phyloP scores from a whole-genome alignment of 2,113 vertebrate genomes.

The Poicephalus meyeri region DNA sequence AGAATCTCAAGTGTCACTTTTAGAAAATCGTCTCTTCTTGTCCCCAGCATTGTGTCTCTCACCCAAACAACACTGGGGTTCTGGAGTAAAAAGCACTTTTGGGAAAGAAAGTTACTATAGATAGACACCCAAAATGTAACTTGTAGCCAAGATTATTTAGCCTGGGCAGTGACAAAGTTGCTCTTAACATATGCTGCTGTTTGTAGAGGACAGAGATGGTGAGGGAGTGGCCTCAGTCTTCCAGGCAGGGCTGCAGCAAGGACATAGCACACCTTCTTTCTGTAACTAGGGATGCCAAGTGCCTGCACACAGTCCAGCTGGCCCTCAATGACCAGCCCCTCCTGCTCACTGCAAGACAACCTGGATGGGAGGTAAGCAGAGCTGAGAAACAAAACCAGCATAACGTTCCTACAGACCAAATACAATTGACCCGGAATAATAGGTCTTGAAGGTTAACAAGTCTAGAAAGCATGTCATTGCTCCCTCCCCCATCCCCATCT shows the following conservation, averaged over 20 bases:
- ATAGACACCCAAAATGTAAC: neutral
- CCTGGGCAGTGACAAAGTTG: neutral
- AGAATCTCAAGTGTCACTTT: neutral
- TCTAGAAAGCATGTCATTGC: neutral
- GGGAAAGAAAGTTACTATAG: neutral
- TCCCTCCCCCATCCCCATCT: neutral
- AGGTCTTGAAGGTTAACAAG: neutral
- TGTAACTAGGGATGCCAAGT: neutral
- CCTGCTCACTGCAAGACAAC: neutral
- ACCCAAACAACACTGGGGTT: neutral
- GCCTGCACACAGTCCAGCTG: neutral
- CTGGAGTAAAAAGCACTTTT: neutral
- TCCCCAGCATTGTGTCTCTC: fast-evolving
- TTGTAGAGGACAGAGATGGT: neutral
- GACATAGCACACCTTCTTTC: neutral
- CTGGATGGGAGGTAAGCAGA: neutral
- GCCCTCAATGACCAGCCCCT: neutral
- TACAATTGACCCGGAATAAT: neutral
- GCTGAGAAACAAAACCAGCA: neutral
- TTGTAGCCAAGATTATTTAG: neutral
- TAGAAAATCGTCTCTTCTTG: neutral
- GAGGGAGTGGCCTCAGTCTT: neutral
- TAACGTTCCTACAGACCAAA: fast-evolving
- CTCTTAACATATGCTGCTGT: neutral
- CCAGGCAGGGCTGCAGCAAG: neutral